Evolutionary conservation across 1,140 invertebrate species (phyloP), one percentile per base, ranked within the genome.

Genomic region (Dryas iulia): DNA sequence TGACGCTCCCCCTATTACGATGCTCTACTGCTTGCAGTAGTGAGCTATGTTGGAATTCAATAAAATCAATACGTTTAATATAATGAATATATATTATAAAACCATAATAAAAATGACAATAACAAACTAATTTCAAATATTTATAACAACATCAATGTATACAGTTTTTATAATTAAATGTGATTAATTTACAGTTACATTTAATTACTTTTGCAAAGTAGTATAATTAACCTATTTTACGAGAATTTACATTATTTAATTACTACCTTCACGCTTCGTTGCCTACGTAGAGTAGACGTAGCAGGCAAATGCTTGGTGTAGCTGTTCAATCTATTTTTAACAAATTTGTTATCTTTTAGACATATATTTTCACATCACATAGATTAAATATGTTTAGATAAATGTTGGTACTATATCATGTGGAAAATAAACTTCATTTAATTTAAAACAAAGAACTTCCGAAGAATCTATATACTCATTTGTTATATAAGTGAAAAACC

Each of bases 1-100:
- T 71, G 74, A 71, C 39, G 39, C 73, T 71, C 73, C 73, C 72
- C 69, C 72, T 77, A 68, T 77, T 76, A 77, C 66, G 63, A 67
- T 71, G 76, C 66, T 76, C 70, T 72, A 64, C 68, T 69, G 72
- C 68, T 59, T 23, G n/a, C 33, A 21, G 54, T 54, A 21, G 54
- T 54, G 23, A n/a, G 28, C 66, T 47, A 47, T 21, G 47, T 26
- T 54, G 54, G 57, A 31, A 59, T 67, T 60, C 60, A 31, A 24
- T 47, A 47, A 47, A n/a, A 47, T 47, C 39, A 47, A 47, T 47
- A 47, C 39, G 35, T 18, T 18, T 47, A 10, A 47, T 47, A 18
- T 5, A 47, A 21, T 18, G 7, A 18, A 21, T 47, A 3, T 47
- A 18, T 47, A 18, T 47, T 47, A n/a, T n/a, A 21, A 21, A 47